phyloP scores from a whole-genome alignment of 2,797 vertebrate species.

The Moxostoma hubbsi region DNA sequence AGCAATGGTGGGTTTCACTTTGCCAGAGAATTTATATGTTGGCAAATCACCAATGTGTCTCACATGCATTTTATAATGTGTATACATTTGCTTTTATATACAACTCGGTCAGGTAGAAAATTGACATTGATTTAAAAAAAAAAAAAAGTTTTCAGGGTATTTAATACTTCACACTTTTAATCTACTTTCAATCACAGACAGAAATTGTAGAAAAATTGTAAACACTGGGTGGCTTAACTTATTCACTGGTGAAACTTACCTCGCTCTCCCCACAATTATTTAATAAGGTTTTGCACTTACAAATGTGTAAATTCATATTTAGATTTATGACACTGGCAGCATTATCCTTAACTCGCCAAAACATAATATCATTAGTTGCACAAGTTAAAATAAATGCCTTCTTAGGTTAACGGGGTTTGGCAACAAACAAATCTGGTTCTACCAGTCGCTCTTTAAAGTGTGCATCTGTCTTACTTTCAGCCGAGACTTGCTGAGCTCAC shows the following conservation, averaged over 20 bases:
- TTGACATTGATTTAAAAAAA: no score
- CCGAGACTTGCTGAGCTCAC: background rate
- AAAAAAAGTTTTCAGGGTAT: no score
- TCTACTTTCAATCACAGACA: no score
- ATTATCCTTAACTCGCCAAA: background rate
- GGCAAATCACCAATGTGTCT: background rate
- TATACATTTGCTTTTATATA: background rate
- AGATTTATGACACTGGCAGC: background rate
- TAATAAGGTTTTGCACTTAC: background rate
- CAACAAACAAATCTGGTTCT: slow-evolving; percentile 29
- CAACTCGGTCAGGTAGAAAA: no score
- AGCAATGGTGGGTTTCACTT: background rate
- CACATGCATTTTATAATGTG: background rate
- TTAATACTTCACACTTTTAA: no score
- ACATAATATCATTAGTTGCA: background rate
- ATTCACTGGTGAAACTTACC: background rate
- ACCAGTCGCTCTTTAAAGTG: slow-evolving; percentile 1
- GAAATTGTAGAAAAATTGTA: no score
- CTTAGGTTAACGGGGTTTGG: background rate
- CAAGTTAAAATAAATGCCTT: background rate
- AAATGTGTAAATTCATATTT: background rate
- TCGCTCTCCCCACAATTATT: background rate
- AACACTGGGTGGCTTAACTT: no score
- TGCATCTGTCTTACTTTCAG: background rate
- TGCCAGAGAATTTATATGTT: background rate